These are phyloP conservation scores for Lucilia cuprina DNA, from an alignment of 1,140 invertebrate species.

Conservation along the genomic window DNA sequence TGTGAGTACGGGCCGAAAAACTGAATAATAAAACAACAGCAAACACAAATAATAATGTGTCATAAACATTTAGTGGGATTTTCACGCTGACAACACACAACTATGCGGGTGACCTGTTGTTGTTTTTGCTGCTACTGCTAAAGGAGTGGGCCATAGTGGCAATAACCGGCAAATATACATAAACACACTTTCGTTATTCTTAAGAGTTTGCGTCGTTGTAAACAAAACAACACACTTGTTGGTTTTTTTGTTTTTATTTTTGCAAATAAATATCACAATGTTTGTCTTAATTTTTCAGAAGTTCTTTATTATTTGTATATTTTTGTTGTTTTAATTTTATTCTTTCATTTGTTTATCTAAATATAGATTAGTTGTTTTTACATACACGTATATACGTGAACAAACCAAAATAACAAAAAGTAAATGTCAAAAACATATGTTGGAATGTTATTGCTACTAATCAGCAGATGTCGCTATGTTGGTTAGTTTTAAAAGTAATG, in stretches of 20 bases:
- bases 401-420: background rate
- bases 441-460: background rate
- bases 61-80: background rate
- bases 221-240: conserved; percentile 27
- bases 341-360: background rate
- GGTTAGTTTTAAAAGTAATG: background rate
- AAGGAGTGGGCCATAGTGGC: background rate
- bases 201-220: background rate
- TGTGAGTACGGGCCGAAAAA: background rate
- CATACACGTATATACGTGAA: background rate
- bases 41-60: background rate
- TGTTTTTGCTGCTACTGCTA: too few species aligned
- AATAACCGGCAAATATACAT: conserved; percentile 13
- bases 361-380: background rate
- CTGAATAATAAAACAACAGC: background rate
- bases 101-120: conserved; percentile 25
- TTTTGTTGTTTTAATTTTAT: background rate
- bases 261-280: too few species aligned
- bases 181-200: background rate
- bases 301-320: background rate
- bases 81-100: background rate
- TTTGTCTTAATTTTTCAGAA: background rate
- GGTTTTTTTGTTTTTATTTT: background rate
- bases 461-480: background rate
- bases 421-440: background rate